Base-by-base conservation (phyloP, 2,888 invertebrate genomes). In the Oxystoma pomonae region DNA sequence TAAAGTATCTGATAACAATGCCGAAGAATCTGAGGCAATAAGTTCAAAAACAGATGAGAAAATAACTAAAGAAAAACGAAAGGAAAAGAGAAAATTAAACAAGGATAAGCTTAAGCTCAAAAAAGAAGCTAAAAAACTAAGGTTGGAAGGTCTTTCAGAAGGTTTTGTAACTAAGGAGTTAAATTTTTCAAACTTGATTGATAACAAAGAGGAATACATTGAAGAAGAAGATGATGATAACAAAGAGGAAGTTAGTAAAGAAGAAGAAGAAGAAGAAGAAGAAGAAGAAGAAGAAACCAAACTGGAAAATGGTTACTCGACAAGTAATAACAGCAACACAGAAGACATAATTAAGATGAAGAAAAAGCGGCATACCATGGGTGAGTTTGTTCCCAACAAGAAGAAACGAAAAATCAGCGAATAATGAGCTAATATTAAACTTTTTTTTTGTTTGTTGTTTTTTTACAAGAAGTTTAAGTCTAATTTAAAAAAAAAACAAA, bases 91-190 rank as follows among this genome's bases (percentile, higher is more conserved):
- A 66, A 77, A 75, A 61, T 74, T 73, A 57, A 80, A 78, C 65
- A 80, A 76, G 61, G 78, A 81, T 50, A 76, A 77, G 35, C 77
- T 79, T 57, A 79, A 81, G 68, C 70, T 81, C 59, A 84, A 82
- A 68, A 84, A 84, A 69, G 80, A 82, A 72, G 75, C 83, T 17
- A 80, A 80, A 63, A 72, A 78, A 64, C 70, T 82, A 61, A 76
- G 83, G 56, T 73, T 81, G 21, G 75, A 81, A 64, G 78, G 81
- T 63, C 78, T 82, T 68, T 81, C 82, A 0, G 78, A 83, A 71
- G 83, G 83, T 1, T 69, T 72, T 57, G 66, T 20, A 35, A 35
- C 12, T 3, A 35, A 35, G 3, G 35, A 35, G 12, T 7, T 7
- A 7, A 35, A 12, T 12, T 7, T 7, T 35, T 7, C 12, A 12